Percentiles rank a stretch among this genome's conserved stretches.
phyloP scores from a whole-genome alignment of 2,113 vertebrate species.

The Reinhardtius hippoglossoides region DNA sequence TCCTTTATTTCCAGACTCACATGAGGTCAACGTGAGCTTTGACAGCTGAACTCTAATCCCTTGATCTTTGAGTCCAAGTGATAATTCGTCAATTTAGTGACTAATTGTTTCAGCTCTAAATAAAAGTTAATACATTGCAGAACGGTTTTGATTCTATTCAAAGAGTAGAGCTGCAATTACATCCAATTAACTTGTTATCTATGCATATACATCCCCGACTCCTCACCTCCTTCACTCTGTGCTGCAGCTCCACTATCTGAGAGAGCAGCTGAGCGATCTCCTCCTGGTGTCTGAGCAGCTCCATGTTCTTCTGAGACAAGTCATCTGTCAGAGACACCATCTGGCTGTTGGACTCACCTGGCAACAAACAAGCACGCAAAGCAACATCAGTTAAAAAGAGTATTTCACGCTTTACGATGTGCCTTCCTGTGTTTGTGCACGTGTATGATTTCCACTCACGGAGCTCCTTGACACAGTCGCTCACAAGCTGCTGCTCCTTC shows the following conservation, averaged over 20 bases:
- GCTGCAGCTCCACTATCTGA: conserved; percentile 95
- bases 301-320: conserved; percentile 91
- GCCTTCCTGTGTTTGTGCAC: not conserved
- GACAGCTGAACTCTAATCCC: too few species aligned
- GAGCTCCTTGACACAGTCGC: conserved; percentile 97
- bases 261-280: conserved; percentile 94
- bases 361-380: conserved; percentile 1
- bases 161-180: too few species aligned
- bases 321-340: conserved; percentile 93
- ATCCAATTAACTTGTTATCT: too few species aligned
- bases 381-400: not conserved
- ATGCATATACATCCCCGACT: too few species aligned
- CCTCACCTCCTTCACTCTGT: conserved; percentile 90
- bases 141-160: too few species aligned
- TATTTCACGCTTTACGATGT: not conserved
- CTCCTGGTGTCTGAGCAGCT: conserved; percentile 92
- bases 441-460: conserved; percentile 82
- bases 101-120: too few species aligned
- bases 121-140: too few species aligned
- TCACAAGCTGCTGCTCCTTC: conserved; percentile 96
- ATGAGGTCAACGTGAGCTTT: too few species aligned
- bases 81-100: too few species aligned
- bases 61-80: too few species aligned
- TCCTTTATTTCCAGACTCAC: too few species aligned
- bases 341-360: conserved; percentile 95